Evolutionary conservation across 2,113 vertebrate species (phyloP).

Genomic region (Anoplopoma fimbria): DNA sequence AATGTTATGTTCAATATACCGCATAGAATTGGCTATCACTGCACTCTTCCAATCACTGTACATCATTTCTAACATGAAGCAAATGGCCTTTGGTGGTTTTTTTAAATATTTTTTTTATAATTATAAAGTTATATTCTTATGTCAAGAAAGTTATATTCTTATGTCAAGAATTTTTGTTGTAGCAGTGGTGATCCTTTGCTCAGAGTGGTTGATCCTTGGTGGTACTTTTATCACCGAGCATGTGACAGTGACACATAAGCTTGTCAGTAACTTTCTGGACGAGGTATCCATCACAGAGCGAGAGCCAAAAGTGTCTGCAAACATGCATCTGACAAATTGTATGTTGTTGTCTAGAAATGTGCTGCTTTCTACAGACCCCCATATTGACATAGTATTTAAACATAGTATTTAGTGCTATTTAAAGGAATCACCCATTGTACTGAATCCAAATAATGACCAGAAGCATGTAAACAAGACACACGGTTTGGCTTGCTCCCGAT

Average conservation of each 20-base stretch:
- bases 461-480: background rate
- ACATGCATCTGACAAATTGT: background rate
- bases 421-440: background rate
- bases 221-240: background rate
- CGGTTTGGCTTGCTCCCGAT: background rate
- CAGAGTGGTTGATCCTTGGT: background rate
- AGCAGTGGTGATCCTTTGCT: background rate
- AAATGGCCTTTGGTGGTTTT: background rate
- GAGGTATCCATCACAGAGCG: background rate
- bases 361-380: background rate
- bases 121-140: background rate
- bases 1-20: background rate
- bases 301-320: background rate
- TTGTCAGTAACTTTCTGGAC: background rate
- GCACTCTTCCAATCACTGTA: background rate
- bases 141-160: no score
- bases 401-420: background rate
- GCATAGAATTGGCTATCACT: background rate
- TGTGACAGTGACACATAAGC: slow-evolving; percentile 21
- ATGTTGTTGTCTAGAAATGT: background rate
- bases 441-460: background rate
- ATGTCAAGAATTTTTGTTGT: background rate
- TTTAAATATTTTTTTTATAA: background rate
- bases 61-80: background rate
- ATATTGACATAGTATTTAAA: no score